These are phyloP conservation scores for Micropoecilia bifurca DNA, from an alignment of 2,797 vertebrate genomes.

Conservation along the genomic window DNA sequence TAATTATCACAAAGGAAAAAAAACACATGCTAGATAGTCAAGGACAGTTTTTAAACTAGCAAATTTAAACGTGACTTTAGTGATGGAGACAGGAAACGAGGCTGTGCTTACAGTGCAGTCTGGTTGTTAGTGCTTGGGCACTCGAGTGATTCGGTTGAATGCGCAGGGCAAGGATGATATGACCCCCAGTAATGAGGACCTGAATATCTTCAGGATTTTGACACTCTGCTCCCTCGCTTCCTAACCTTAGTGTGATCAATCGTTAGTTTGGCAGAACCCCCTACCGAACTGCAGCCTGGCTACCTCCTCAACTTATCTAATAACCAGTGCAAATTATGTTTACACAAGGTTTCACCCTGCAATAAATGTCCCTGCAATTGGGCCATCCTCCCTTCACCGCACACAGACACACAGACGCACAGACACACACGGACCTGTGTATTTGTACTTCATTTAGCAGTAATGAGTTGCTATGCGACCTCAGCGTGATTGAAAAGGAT, in stretches of 20 bases:
- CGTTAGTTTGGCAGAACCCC: constrained; percentile 62
- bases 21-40: neutral
- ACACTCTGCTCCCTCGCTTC: constrained; percentile 60
- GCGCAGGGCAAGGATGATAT: constrained; percentile 56
- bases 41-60: constrained; percentile 21
- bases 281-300: constrained; percentile 45
- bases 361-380: constrained; percentile 46
- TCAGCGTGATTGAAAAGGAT: constrained; percentile 33
- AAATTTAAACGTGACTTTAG: constrained; percentile 23
- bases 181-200: constrained; percentile 74
- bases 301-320: constrained; percentile 43
- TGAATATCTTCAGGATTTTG: constrained; percentile 71
- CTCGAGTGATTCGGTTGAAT: constrained; percentile 63
- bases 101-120: constrained; percentile 66
- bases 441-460: constrained; percentile 14
- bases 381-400: constrained; percentile 17
- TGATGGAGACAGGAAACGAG: constrained; percentile 33
- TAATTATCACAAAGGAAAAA: constrained; percentile 12
- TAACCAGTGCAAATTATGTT: constrained; percentile 49
- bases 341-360: constrained; percentile 44
- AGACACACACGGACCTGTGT: neutral
- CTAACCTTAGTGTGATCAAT: constrained; percentile 70
- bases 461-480: constrained; percentile 39
- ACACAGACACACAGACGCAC: constrained; percentile 10
- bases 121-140: constrained; percentile 67